Evolutionary conservation across 2,113 vertebrate species (phyloP).

Genomic region (Isurus oxyrinchus): DNA sequence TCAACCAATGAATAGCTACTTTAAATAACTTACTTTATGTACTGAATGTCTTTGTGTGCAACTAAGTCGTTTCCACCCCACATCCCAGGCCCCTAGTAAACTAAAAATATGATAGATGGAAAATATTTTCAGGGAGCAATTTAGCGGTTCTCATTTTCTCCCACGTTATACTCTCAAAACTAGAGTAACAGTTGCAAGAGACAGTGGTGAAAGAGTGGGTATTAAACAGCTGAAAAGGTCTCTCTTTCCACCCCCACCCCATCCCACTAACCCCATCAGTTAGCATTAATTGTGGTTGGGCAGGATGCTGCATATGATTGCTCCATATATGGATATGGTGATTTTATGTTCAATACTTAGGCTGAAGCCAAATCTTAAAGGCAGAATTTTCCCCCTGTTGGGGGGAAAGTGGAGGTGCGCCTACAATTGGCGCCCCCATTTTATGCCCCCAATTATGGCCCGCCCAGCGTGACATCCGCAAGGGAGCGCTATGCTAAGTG

Average conservation of each 20-base stretch:
- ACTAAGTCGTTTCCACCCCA: background rate
- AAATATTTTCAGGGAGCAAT: background rate
- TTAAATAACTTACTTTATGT: too few relatives aligned
- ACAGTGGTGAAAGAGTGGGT: background rate
- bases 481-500: too few relatives aligned
- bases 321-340: background rate
- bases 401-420: too few relatives aligned
- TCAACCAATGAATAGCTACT: too few relatives aligned
- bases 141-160: background rate
- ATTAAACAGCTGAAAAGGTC: background rate
- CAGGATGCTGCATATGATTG: background rate
- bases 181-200: background rate
- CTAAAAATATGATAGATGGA: background rate
- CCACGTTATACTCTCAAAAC: background rate
- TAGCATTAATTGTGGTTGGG: background rate
- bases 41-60: background rate
- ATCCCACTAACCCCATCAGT: background rate
- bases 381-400: too few relatives aligned
- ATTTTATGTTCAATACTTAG: background rate
- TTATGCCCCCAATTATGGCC: too few relatives aligned
- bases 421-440: too few relatives aligned
- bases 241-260: too few relatives aligned
- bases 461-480: too few relatives aligned
- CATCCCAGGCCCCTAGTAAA: background rate
- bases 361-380: background rate